Base-by-base conservation (phyloP, 2,113 vertebrate species). In the Dromiciops gliroides region DNA sequence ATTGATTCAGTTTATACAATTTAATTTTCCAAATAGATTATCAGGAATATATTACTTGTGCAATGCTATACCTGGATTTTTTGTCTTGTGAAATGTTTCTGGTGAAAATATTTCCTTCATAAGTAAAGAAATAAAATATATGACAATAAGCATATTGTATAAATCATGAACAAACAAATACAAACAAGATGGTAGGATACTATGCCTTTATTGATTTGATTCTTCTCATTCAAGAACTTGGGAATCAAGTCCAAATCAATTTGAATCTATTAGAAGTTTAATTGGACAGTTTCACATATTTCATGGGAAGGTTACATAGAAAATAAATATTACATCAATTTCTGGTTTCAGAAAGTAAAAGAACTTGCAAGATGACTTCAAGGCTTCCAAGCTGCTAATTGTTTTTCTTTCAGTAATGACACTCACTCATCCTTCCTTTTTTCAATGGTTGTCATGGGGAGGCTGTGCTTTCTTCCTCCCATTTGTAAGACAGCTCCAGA, bases 301-400 rank as follows among this genome's bases (percentile, higher is more conserved):
- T 93, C 91, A 50, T 44, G 28, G n/a, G 56, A 48, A 0, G 2
- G 56, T 51, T 93, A 83, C 19, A 47, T 50, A 89, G 94, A 92
- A 96, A 89, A 16, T 49, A 95, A 95, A 91, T 7, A 60, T 25
- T 48, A 93, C 0, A 92, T 50, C 60, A 90, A 44, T 75, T 90
- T 91, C n/a, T 44, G 67, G 83, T 93, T 97, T 95, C 49, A 50
- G 37, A 94, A 94, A 96, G 19, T 88, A 91, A 49, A 92, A 25
- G 8, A n/a, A 89, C 25, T 9, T 25, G 75, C 83, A 92, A 91
- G 9, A 51, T 49, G 93, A 50, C 22, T 94, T 96, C 11, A 90
- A 95, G 49, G n/a, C 48, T 97, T 96, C 95, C 26, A 93, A 47
- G 11, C 25, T 94, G 5, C 22, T 94, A 50, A 97, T 94, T 48